A percentile compares a stretch with the other conserved stretches of the same genome.
These are phyloP conservation scores for Morelia viridis DNA, from an alignment of 2,797 vertebrate species.

Conservation along the genomic window DNA sequence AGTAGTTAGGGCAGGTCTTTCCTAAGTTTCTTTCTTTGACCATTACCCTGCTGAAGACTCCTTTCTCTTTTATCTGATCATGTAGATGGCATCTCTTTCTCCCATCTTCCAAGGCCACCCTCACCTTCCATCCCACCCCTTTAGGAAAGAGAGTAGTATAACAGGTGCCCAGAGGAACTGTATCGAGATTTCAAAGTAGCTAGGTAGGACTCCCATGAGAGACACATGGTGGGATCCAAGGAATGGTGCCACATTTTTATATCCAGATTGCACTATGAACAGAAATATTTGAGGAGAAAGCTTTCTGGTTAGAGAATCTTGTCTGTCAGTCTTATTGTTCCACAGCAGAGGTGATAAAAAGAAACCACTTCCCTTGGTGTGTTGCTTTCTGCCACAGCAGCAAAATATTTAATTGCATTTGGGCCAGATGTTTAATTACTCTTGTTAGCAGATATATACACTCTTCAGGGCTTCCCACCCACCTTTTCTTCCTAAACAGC, in stretches of 20 bases:
- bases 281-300: background rate
- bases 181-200: no score
- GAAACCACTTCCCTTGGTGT: slow-evolving; percentile 48
- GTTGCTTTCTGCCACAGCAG: slow-evolving; percentile 66
- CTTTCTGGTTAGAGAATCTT: slow-evolving; percentile 24
- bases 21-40: no score
- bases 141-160: background rate
- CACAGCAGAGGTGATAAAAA: background rate
- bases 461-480: slow-evolving; percentile 45
- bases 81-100: no score
- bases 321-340: background rate
- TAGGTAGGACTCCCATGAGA: no score
- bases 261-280: background rate
- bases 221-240: background rate
- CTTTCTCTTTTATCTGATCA: no score
- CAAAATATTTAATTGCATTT: slow-evolving; percentile 70
- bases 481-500: background rate
- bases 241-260: background rate
- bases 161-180: background rate
- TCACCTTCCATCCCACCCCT: background rate
- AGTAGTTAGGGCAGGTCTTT: no score
- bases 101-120: no score
- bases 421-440: slow-evolving; percentile 72
- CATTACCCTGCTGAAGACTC: no score
- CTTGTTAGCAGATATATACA: slow-evolving; percentile 68